Evolutionary conservation across 30 jellyfish, hydroid and myxozoan species (phyloP), one percentile per base, ranked within the genome.

Genomic region (Clytia hemisphaerica): DNA sequence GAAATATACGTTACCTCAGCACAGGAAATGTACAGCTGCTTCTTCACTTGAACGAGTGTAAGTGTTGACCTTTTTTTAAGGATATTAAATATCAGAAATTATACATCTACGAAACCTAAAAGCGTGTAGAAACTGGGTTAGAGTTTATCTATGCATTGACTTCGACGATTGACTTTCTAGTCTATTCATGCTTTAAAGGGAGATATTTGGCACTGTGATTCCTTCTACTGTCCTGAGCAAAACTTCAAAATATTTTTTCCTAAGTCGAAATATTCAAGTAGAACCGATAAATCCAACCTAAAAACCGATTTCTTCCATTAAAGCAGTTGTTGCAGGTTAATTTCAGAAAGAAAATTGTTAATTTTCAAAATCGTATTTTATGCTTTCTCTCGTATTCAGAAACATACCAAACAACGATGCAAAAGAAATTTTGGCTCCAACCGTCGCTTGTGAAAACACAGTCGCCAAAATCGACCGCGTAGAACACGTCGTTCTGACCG

Each of bases 401-500:
- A 94, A 90, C 72, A 82, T 92, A 34, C 99, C 99, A 44, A 82
- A 67, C 19, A 86, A 90, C 3, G 88, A 83, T 45, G 73, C 94
- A 42, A 80, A 83, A 10, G 67, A 50, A 63, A 77, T 92, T 42
- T 72, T 83, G 78, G 72, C 83, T 5, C 94, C 94, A 9, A 92
- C 99, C 0, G 94, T 80, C 35, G 99, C 99, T 4, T 92, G 99
- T 45, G 95, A 68, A 53, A 77, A 72, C 27, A 79, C 82, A 61
- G 71, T 82, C 18, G 93, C 95, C 32, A 48, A 46, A 45, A 45
- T 69, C 57, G 84, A 83, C 58, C 82, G 83, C 66, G 88, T 92
- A 36, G 99, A 92, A 61, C 99, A 92, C 67, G 99, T 92, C 36
- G 99, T 92, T 45, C 66, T 92, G 77, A 92, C 99, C 31, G 92